Conservation (phyloP, 2,888 invertebrate genomes). For the Belgica antarctica region DNA sequence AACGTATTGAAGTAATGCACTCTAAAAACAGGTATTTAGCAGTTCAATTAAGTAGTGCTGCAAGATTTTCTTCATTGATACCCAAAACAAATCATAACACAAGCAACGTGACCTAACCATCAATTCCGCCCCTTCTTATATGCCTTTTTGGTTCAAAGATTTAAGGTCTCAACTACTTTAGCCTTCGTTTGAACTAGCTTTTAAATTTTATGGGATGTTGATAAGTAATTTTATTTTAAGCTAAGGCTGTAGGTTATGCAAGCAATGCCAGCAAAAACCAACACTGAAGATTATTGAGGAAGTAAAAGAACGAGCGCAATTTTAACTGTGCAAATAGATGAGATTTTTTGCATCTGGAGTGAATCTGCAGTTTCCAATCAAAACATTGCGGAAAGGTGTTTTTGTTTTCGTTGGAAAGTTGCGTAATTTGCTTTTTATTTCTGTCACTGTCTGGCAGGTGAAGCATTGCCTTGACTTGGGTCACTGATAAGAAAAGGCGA, state of each 20-base stretch:
- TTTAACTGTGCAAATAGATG: background rate
- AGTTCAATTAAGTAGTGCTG: too few relatives aligned
- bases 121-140: too few relatives aligned
- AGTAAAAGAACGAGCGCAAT: background rate
- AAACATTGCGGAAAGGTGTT: background rate
- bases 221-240: background rate
- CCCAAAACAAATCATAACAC: too few relatives aligned
- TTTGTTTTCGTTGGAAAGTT: background rate
- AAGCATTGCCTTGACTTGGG: background rate
- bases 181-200: background rate
- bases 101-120: too few relatives aligned
- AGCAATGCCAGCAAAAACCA: too few relatives aligned
- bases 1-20: background rate
- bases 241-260: background rate
- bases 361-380: background rate
- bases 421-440: conserved; percentile 13
- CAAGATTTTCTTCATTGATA: too few relatives aligned
- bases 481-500: background rate
- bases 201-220: background rate
- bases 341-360: background rate
- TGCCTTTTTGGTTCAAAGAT: conserved; percentile 16
- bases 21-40: background rate
- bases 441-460: background rate
- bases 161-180: conserved; percentile 9
- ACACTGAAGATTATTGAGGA: background rate